Base-by-base conservation (phyloP, 2,888 invertebrate species). In the Drosophila yooni region DNA sequence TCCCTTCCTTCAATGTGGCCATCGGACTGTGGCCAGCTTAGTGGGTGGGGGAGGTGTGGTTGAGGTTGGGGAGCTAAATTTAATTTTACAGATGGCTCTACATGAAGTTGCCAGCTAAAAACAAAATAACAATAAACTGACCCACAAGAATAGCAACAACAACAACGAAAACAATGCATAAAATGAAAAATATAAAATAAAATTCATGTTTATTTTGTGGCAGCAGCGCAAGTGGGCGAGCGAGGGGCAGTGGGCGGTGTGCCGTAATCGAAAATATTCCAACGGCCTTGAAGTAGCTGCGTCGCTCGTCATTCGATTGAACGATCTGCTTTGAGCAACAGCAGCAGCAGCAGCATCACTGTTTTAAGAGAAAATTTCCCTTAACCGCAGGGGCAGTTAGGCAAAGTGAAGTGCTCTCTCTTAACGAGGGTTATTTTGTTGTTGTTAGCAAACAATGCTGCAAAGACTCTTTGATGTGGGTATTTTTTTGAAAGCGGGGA, bases 1-100 rank as follows among this genome's bases (percentile, higher is more conserved):
- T 77, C 64, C 64, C 63, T 67, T 71, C 43, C 60, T 34, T 52
- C 52, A 64, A 53, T 61, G 61, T 70, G 71, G 59, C 33, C 66
- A 71, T 72, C 73, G 66, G 79, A 64, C 69, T 79, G 69, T 79
- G 73, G 65, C 63, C 57, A 61, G 67, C n/a, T 27, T 31, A 18
- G 4, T 2, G 38, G 15, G n/a, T 56, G 6, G 21, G 13, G 46
- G 13, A 3, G 38, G 31, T 29, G 58, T 15, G 64, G 29, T 13
- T 40, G 57, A 38, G 56, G 51, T 34, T 13, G 11, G 72, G 70
- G 57, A 74, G 68, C 69, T 81, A 76, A 80, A 83, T 83, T 71
- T 77, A 74, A 86, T 81, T 83, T 81, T 75, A 86, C 86, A 88
- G 85, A 88, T 88, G 86, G 82, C 86, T 70, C 70, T 69, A 70